These are phyloP conservation scores for rat (Rattus norvegicus) DNA, from an alignment of 2,113 vertebrate species.

Conservation along the genomic window DNA sequence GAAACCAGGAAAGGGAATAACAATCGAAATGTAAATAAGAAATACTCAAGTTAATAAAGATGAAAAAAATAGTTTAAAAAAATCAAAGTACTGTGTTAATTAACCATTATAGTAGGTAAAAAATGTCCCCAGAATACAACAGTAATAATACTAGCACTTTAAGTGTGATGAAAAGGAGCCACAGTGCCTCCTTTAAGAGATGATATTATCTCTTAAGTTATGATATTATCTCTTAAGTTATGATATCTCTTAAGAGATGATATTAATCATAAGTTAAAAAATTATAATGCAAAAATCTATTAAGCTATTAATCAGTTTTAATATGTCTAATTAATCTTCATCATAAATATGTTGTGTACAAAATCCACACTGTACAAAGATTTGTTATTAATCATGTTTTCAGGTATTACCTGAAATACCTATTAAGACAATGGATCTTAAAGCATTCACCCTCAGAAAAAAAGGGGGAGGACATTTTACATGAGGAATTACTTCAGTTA, in stretches of 20 bases:
- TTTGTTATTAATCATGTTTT: not conserved
- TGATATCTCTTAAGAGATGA: not conserved
- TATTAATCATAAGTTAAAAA: not conserved
- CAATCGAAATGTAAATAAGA: no score
- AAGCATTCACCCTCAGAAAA: not conserved
- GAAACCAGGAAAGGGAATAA: no score
- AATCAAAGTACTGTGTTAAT: not conserved
- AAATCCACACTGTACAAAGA: not conserved
- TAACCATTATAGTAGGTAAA: not conserved
- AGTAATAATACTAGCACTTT: not conserved
- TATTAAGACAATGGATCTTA: not conserved
- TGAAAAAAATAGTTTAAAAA: no score
- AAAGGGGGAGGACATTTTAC: not conserved
- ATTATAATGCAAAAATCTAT: not conserved
- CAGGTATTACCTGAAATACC: not conserved
- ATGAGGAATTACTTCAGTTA: not conserved
- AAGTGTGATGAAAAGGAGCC: not conserved
- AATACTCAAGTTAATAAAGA: no score
- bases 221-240: no score
- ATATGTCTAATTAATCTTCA: not conserved
- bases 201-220: no score
- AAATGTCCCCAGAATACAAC: not conserved
- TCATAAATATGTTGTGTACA: not conserved
- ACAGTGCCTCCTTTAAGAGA: not conserved
- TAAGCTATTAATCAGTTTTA: not conserved